phyloP scores from a whole-genome alignment of 2,113 vertebrate species.

The Pterophyllum scalare region DNA sequence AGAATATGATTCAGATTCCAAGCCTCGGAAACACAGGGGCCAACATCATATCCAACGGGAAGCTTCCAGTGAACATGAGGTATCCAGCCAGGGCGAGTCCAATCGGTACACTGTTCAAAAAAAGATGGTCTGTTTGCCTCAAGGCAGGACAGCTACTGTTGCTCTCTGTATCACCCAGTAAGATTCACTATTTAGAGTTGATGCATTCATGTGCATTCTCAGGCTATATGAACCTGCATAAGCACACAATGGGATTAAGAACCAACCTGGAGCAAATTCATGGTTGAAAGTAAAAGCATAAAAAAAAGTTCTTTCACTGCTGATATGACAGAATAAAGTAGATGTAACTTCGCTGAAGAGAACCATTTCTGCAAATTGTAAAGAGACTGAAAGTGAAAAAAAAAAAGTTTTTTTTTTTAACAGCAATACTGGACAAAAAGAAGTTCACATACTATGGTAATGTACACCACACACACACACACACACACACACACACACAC shows the following conservation, averaged over 20 bases:
- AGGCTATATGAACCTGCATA: constrained; percentile 4
- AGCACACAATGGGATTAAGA: neutral
- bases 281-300: neutral
- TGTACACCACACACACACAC: neutral
- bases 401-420: neutral
- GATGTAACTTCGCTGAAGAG: neutral
- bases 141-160: constrained; percentile 10
- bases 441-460: neutral
- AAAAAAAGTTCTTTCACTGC: neutral
- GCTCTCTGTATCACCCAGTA: constrained; percentile 5
- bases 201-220: constrained; percentile 24
- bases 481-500: too few relatives aligned
- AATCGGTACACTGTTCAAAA: constrained; percentile 19
- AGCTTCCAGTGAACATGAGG: constrained; percentile 7
- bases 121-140: constrained; percentile 28
- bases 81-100: constrained; percentile 4
- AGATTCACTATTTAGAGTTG: neutral
- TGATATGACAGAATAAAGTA: neutral
- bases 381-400: neutral
- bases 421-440: neutral
- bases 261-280: neutral
- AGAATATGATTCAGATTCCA: neutral
- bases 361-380: neutral
- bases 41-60: constrained; percentile 30
- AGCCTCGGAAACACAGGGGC: neutral